Evolutionary conservation across 2,797 vertebrate species (phyloP), one percentile per base, ranked within the genome.

Genomic region (Odontamblyopus lacepedii): DNA sequence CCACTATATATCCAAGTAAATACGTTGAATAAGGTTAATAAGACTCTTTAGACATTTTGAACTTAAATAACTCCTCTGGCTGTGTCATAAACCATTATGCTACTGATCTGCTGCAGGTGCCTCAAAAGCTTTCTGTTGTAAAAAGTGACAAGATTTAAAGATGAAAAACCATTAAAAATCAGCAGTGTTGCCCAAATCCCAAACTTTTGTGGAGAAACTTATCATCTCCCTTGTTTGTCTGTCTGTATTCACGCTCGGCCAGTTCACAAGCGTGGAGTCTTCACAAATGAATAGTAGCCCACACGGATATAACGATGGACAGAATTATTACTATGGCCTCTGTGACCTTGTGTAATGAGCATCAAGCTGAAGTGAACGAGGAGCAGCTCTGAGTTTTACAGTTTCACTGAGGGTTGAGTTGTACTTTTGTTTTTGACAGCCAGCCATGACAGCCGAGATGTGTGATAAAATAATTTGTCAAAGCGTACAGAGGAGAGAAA

Each of bases 301-400:
- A 44, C 38, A 69, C 38, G 56, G 1, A 74, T 69, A 71, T 68
- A 80, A 63, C 44, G 26, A 50, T 60, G 70, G 41, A 71, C 67
- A 78, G 29, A 75, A 67, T 53, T 74, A 77, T 69, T 61, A 50
- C 35, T 27, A 4, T 62, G 51, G 72, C 61, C 75, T 74, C 71
- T 72, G 27, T 76, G 71, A 78, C 69, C 75, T 72, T 15, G 56
- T 38, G 56, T 84, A 79, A 77, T 73, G 63, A 77, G 67, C 67
- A 77, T 72, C 67, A 65, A 55, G 44, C 44, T 67, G 26, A 30
- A 71, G 62, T 75, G 26, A 62, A 19, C n/a, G 32, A 71, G 70
- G n/a, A 67, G 63, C 9, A 32, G 35, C 51, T 29, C 6, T 5
- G 51, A 29, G 65, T 53, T 69, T 57, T 74, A 32, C 1, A 51